Evolutionary conservation across 2,888 invertebrate species (phyloP).

Genomic region (Enchytraeus crypticus): DNA sequence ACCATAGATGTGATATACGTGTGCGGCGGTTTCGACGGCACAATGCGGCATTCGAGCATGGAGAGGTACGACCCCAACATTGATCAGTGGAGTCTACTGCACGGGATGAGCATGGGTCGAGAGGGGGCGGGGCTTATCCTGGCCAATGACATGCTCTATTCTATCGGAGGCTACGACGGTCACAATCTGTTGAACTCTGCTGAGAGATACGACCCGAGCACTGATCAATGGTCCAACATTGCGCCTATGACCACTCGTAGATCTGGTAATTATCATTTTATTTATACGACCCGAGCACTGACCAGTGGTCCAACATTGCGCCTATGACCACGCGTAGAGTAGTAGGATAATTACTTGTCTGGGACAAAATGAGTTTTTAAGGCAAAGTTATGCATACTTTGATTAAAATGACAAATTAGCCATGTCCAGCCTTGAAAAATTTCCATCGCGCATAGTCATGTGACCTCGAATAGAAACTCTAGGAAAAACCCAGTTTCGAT

Average conservation of each 20-base stretch:
- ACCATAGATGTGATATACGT: slow-evolving; percentile 43
- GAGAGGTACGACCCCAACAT: slow-evolving; percentile 42
- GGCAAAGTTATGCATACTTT: too few species aligned
- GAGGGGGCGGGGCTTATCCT: slow-evolving; percentile 47
- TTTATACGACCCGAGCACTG: slow-evolving; percentile 35
- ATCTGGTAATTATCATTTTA: too few species aligned
- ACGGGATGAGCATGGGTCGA: slow-evolving; percentile 32
- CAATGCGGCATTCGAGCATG: slow-evolving; percentile 42
- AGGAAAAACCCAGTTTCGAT: too few species aligned
- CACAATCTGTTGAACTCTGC: slow-evolving; percentile 43
- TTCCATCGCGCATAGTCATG: too few species aligned
- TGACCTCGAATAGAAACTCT: too few species aligned
- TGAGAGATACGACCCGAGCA: slow-evolving; percentile 39
- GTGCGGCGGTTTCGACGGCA: slow-evolving; percentile 48
- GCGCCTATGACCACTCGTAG: slow-evolving; percentile 43
- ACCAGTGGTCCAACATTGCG: slow-evolving; percentile 39
- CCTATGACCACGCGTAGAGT: slow-evolving; percentile 44
- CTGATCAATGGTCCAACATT: slow-evolving; percentile 38
- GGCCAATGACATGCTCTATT: slow-evolving; percentile 43
- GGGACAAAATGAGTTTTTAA: too few species aligned
- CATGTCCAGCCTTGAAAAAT: too few species aligned
- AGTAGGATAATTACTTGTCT: slow-evolving; percentile 21
- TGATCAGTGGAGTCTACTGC: slow-evolving; percentile 42
- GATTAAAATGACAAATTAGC: too few species aligned
- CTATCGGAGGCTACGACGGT: slow-evolving; percentile 47